Conservation (phyloP, 2,113 vertebrate genomes). For the Melierax canorus region DNA sequence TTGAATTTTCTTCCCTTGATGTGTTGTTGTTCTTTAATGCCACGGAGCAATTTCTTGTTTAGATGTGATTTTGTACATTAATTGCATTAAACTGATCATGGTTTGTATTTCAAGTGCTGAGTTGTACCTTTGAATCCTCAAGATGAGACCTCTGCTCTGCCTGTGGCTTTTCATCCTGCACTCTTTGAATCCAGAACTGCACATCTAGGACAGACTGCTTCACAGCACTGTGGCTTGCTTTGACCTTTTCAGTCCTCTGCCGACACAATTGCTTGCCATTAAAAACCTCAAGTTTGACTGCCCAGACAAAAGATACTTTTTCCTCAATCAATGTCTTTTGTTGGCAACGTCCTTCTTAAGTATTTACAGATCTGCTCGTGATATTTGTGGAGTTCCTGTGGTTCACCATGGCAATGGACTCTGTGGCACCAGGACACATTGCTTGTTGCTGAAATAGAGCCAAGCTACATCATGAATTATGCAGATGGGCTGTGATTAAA, state of each 20-base stretch:
- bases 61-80: background rate
- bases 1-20: background rate
- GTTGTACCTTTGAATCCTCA: background rate
- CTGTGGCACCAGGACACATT: accelerated
- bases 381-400: background rate
- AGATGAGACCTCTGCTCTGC: background rate
- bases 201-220: background rate
- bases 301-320: background rate
- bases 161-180: background rate
- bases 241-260: background rate
- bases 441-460: background rate
- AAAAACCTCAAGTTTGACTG: background rate
- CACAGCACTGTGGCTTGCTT: background rate
- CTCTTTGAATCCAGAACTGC: background rate
- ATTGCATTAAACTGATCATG: background rate
- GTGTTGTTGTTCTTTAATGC: background rate
- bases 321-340: background rate
- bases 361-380: background rate
- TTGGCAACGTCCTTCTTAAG: background rate
- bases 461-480: background rate
- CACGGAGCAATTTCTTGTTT: background rate
- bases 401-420: background rate
- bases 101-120: background rate
- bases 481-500: background rate
- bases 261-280: accelerated